Percentiles rank a stretch among this genome's conserved stretches.
phyloP scores from a whole-genome alignment of 1,140 invertebrate species.

The Nephila pilipes region DNA sequence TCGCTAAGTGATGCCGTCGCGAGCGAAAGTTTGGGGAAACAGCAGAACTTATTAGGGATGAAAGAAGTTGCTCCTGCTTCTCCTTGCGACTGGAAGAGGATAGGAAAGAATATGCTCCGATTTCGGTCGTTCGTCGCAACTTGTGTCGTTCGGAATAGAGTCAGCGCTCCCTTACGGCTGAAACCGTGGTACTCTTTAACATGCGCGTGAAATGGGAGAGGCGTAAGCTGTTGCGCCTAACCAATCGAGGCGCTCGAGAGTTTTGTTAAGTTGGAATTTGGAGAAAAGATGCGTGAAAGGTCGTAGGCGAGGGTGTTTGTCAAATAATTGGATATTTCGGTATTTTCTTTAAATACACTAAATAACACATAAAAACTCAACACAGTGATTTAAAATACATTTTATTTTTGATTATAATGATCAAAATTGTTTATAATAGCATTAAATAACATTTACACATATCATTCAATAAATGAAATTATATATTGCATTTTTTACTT shows the following conservation, averaged over 20 bases:
- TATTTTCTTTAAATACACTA: no score
- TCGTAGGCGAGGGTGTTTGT: no score
- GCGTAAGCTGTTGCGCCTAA: neutral
- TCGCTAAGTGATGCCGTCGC: neutral
- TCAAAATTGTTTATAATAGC: no score
- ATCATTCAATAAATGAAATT: no score
- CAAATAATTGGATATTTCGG: no score
- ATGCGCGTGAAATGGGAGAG: neutral
- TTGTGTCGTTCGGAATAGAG: slow-evolving; percentile 7
- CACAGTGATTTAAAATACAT: no score
- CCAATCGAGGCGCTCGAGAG: neutral
- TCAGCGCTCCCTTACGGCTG: slow-evolving; percentile 12
- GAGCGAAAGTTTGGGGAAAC: neutral
- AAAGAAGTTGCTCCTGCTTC: neutral
- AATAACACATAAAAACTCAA: no score
- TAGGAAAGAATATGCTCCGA: slow-evolving; percentile 7
- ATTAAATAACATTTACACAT: no score
- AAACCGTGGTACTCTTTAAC: neutral
- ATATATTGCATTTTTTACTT: no score
- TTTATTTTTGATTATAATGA: no score
- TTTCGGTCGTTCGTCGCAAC: slow-evolving; percentile 14
- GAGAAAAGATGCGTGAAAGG: no score
- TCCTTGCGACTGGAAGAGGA: neutral
- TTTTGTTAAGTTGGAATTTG: neutral
- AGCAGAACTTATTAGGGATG: slow-evolving; percentile 6